Evolutionary conservation across 2,888 invertebrate genomes (phyloP).

Genomic region (Drosophila lacicola): DNA sequence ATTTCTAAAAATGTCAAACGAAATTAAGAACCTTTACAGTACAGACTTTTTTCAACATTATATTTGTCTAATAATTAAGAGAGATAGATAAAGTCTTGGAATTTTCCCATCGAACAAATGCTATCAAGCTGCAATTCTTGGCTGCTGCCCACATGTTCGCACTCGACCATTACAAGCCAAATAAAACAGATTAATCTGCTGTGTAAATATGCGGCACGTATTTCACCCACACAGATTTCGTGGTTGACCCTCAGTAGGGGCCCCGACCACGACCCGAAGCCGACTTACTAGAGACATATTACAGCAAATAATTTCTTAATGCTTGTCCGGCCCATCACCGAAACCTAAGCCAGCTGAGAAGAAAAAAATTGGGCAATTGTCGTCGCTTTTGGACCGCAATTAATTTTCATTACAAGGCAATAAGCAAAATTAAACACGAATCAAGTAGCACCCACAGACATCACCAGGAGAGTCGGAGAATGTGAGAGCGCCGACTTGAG

Average conservation of each 20-base stretch:
- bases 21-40: not conserved
- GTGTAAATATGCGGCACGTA: conserved; percentile 64
- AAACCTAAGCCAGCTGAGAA: conserved; percentile 2
- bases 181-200: conserved; percentile 63
- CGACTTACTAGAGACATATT: conserved; percentile 19
- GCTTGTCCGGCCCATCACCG: conserved; percentile 19
- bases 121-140: conserved; percentile 13
- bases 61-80: not conserved
- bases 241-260: conserved; percentile 13
- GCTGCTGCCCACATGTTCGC: conserved; percentile 26
- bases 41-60: not conserved
- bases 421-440: conserved; percentile 76
- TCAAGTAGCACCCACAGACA: conserved; percentile 46
- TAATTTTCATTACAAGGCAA: conserved; percentile 77
- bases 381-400: conserved; percentile 62
- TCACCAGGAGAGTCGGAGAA: not conserved
- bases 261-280: not conserved
- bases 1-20: too few species aligned
- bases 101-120: conserved; percentile 1
- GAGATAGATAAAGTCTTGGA: not conserved
- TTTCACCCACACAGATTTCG: conserved; percentile 39
- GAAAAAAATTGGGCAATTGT: conserved; percentile 32
- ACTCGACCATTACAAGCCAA: conserved; percentile 18
- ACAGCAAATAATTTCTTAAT: conserved; percentile 57
- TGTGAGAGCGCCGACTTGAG: not conserved